Percentiles rank a stretch among this genome's conserved stretches.
These are phyloP conservation scores for Panthera leo DNA, from an alignment of 2,113 vertebrate species.

Conservation along the genomic window DNA sequence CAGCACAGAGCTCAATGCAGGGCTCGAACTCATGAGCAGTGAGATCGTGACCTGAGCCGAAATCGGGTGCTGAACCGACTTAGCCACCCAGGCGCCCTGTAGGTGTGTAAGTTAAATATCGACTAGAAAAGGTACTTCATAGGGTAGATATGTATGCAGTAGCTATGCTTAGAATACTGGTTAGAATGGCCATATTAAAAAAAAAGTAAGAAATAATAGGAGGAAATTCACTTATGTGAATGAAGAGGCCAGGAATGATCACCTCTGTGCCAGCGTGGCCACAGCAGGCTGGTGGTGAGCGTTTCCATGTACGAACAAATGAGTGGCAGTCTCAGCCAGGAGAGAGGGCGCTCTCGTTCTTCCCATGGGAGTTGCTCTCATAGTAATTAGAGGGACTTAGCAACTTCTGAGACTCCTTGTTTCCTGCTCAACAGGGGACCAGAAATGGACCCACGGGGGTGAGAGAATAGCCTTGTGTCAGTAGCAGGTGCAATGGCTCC, in stretches of 20 bases:
- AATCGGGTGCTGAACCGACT: too few relatives aligned
- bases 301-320: fast-evolving
- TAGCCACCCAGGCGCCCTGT: too few relatives aligned
- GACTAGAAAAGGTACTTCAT: not conserved
- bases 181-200: not conserved
- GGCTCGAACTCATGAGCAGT: too few relatives aligned
- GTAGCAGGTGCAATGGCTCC: fast-evolving
- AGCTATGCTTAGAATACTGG: too few relatives aligned
- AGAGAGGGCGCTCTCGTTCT: too few relatives aligned
- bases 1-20: too few relatives aligned
- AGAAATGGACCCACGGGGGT: fast-evolving
- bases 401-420: not conserved
- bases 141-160: too few relatives aligned
- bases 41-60: too few relatives aligned
- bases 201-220: not conserved
- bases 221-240: not conserved
- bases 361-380: not conserved
- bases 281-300: fast-evolving
- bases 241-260: not conserved
- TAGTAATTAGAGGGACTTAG: not conserved
- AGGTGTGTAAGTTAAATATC: not conserved
- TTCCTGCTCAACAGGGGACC: not conserved
- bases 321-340: not conserved
- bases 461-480: not conserved
- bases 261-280: not conserved